These are phyloP conservation scores for Ophthalmolycus amberensis DNA, from an alignment of 2,113 vertebrate genomes.

Conservation along the genomic window DNA sequence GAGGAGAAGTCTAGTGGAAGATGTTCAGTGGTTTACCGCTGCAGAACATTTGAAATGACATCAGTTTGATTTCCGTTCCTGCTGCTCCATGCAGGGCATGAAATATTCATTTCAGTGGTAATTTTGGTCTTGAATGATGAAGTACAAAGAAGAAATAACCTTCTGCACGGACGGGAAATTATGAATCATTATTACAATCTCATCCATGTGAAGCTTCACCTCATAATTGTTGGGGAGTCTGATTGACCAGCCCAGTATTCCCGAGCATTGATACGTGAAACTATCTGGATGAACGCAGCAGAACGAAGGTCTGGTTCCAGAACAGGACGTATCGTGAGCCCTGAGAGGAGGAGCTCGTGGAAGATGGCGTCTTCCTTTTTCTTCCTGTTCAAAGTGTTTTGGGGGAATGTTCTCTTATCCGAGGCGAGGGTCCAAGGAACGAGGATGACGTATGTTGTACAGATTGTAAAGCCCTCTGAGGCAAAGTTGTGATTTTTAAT, in stretches of 20 bases:
- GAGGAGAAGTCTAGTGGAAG: neutral
- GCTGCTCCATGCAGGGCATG: neutral
- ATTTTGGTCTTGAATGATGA: neutral
- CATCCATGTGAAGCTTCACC: neutral
- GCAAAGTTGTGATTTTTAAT: too few species aligned
- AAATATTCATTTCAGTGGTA: slow-evolving; percentile 16
- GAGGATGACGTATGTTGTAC: neutral
- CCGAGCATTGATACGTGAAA: too few species aligned
- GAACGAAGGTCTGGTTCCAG: too few species aligned
- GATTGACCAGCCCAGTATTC: too few species aligned
- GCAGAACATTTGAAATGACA: slow-evolving; percentile 19
- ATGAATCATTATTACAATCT: neutral
- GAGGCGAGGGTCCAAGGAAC: too few species aligned
- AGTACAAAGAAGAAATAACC: neutral
- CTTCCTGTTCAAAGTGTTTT: too few species aligned
- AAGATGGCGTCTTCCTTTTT: too few species aligned
- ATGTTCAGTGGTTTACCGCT: neutral
- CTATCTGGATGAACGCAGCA: too few species aligned
- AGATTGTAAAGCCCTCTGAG: too few species aligned
- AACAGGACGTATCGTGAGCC: neutral
- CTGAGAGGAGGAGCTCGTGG: neutral
- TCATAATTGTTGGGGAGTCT: too few species aligned
- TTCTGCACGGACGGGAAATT: neutral
- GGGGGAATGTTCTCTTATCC: too few species aligned
- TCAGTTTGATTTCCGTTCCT: slow-evolving; percentile 11